Evolutionary conservation across 2,113 vertebrate genomes (phyloP).

Genomic region (Eupsittula cactorum): DNA sequence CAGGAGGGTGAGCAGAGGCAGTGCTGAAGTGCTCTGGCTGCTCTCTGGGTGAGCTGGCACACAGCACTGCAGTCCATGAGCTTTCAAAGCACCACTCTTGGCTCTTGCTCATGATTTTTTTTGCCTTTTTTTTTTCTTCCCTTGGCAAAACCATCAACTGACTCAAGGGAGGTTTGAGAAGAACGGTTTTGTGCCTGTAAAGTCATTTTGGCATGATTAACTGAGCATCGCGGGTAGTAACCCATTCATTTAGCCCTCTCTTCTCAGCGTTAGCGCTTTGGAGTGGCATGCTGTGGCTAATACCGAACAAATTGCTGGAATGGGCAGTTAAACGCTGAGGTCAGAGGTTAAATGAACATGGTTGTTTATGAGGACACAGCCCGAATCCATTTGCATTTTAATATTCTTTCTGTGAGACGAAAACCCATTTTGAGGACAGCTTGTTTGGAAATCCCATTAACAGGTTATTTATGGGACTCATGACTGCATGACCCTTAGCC

Average conservation of each 20-base stretch:
- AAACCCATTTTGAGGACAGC: conserved; percentile 88
- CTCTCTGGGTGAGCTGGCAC: neutral
- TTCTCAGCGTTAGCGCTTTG: conserved; percentile 66
- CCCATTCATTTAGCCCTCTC: conserved; percentile 68
- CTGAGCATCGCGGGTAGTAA: conserved; percentile 82
- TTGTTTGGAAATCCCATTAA: conserved; percentile 99
- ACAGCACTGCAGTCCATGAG: accelerated
- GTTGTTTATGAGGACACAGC: conserved; percentile 99
- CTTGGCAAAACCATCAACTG: neutral
- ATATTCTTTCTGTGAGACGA: conserved; percentile 89
- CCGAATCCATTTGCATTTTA: conserved; percentile 99
- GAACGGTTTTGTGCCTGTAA: conserved; percentile 23
- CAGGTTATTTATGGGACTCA: conserved; percentile 99
- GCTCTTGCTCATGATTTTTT: neutral
- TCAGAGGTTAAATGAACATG: conserved; percentile 98
- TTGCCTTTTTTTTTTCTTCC: neutral
- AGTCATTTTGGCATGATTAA: conserved; percentile 82
- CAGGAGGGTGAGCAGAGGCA: neutral
- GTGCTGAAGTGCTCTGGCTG: neutral
- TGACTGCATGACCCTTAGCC: conserved; percentile 92
- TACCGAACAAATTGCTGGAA: conserved; percentile 94
- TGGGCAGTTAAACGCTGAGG: conserved; percentile 97
- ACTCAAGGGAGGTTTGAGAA: neutral
- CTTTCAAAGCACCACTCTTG: neutral
- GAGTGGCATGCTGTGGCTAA: conserved; percentile 72